These are phyloP conservation scores for Andrena bicolor DNA, from an alignment of 2,888 invertebrate species.

Conservation along the genomic window DNA sequence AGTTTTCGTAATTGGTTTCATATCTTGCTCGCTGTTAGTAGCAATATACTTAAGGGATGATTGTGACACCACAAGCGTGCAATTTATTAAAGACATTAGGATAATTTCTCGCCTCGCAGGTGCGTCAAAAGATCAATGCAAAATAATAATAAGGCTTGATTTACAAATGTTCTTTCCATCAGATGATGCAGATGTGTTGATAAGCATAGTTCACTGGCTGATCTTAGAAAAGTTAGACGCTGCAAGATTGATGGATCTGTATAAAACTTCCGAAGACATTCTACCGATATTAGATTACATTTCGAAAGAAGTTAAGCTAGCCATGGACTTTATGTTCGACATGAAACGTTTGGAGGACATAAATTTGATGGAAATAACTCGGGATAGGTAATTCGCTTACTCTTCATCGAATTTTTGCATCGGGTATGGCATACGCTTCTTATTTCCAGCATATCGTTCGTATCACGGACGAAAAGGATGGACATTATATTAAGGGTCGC, in stretches of 20 bases:
- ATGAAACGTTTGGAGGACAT: slow-evolving; percentile 67
- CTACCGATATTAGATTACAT: slow-evolving; percentile 72
- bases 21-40: slow-evolving; percentile 75
- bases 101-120: slow-evolving; percentile 71
- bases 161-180: neutral
- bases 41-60: slow-evolving; percentile 63
- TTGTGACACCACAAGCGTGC: slow-evolving; percentile 20
- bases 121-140: slow-evolving; percentile 47
- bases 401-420: neutral
- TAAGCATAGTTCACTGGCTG: slow-evolving; percentile 74
- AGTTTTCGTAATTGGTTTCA: slow-evolving; percentile 73
- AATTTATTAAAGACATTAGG: slow-evolving; percentile 64
- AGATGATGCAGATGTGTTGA: slow-evolving; percentile 65
- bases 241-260: slow-evolving; percentile 51
- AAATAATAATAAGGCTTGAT: neutral
- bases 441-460: slow-evolving; percentile 75
- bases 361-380: slow-evolving; percentile 71
- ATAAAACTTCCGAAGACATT: slow-evolving; percentile 72
- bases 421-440: neutral
- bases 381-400: slow-evolving; percentile 70
- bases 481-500: slow-evolving; percentile 75
- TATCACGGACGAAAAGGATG: slow-evolving; percentile 67
- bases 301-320: slow-evolving; percentile 73
- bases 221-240: slow-evolving; percentile 71
- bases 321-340: slow-evolving; percentile 78